Evolutionary conservation across 2,797 vertebrate species (phyloP), one percentile per base, ranked within the genome.

Genomic region (Chaetophractus vellerosus): DNA sequence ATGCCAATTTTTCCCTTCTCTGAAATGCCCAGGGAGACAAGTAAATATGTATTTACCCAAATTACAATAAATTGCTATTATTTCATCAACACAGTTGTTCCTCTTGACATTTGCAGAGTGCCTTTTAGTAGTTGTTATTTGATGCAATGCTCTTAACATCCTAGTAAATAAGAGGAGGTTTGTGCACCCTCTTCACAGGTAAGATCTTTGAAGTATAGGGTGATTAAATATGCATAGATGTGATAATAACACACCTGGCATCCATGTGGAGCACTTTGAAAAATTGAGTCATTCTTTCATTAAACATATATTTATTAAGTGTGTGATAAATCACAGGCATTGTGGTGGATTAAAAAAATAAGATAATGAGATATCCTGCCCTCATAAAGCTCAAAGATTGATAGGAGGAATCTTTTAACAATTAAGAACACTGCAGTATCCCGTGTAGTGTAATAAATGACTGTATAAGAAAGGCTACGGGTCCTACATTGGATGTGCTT

Each of bases 61-160:
- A 96, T 97, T 84, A 91, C 15, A 93, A 93, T 94, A 93, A 96
- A 94, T 95, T 96, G 95, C 94, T 93, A 90, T 96, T 92, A 96
- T 97, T 98, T 98, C 90, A 95, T 96, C 95, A 96, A 87, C 66
- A 85, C 83, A 94, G 57, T 95, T 93, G 45, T 97, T 96, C 90
- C 93, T 95, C 96, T 97, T 98, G 96, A 97, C 96, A 97, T 97
- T 97, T 97, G 12, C 78, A 75, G 78, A 97, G 92, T 94, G 31
- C 48, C 57, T 94, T 94, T 92, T 94, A 83, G 61, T 76, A 93
- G 52, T 92, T 87, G 26, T 85, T 93, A 90, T 91, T 96, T 89
- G 86, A 90, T 64, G 31, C 57, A 78, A 2, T 91, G 28, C 66
- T 96, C 24, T 63, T 71, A 94, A 94, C 66, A 96, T 78, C 74